Base-by-base conservation (phyloP, 1,140 invertebrate genomes). In the Sitobion miscanthi region DNA sequence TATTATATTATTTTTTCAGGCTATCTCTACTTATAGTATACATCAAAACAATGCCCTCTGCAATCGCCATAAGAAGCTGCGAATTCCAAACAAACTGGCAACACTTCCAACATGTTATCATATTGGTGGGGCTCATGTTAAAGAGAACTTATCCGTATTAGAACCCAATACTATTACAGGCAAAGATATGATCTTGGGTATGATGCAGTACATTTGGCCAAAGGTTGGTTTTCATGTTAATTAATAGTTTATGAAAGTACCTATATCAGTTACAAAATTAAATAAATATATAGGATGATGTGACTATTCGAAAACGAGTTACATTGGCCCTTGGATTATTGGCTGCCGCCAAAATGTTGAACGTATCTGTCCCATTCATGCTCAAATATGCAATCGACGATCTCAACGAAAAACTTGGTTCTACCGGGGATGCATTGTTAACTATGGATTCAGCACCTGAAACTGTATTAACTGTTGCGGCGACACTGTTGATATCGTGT, bases 191-290 rank as follows among this genome's bases (percentile, higher is more conserved):
- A 95, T 99, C 5, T 96, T 96, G 94, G 97, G 97, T 87, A 99
- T 99, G 98, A 95, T 98, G 94, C 96, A 96, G 83, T 99, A 99
- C 96, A 98, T 99, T 93, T 99, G 99, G 99, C 99, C 99, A 52
- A 97, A 97, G 96, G 97, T 97, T 96, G 92, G 95, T 95, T 49
- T 90, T 57, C 1, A 38, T 83, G 23, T 17, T 91, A 47, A 38
- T 30, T 91, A 7, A 86, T 93, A 62, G 83, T 93, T 82, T 94
- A 91, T 94, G 94, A 93, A 92, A 87, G 45, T 93, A 2, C 42
- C 42, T 42, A 14, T 88, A 91, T 42, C 2, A 25, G 14, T n/a
- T 91, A 23, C 1, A 82, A 82, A 88, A 77, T 49, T 45, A 62
- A 77, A 23, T 47, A 47, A 45, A 90, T 94, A 94, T 94, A 45